Evolutionary conservation across 2,888 invertebrate genomes (phyloP), one percentile per base, ranked within the genome.

Genomic region (Bursaphelenchus okinawaensis): DNA sequence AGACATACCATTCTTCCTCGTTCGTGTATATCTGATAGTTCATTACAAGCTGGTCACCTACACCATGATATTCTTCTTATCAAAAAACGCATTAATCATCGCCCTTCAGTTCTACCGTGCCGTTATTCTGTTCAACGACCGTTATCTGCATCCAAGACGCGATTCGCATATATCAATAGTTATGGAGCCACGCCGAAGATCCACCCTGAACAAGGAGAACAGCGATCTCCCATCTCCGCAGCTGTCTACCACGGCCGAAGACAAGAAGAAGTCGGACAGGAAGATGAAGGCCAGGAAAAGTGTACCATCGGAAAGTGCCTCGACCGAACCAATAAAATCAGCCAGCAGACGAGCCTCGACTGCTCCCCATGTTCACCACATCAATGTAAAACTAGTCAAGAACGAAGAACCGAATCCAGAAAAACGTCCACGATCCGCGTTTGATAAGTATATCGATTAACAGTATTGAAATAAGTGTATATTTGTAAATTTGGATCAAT

Each of bases 31-130:
- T 27, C 89, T 94, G 54, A 92, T 94, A 67, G 88, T 90, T 9
- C 90, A 91, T 78, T 93, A 91, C 83, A 88, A 89, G 72, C 91
- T 93, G 28, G 89, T 92, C 72, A 92, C 90, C 78, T 93, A 94
- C 81, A 93, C 93, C 89, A 93, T 93, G 83, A 90, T 93, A 67
- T 94, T 94, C 85, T 94, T 94, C 85, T 93, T 93, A 0, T 92
- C 92, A 84, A 90, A 70, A 85, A 92, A 91, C 79, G 90, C 90
- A 0, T 84, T 92, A 83, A 93, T 94, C 9, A 93, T 93, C 67
- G 84, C 92, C 0, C 86, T 94, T 0, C 80, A 81, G 58, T 78
- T 78, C 16, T 81, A 81, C 65, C 66, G 74, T 26, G 67, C 69
- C 6, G 67, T 66, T 57, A 64, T 70, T 8, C 31, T 76, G 22